Evolutionary conservation across 2,888 invertebrate genomes (phyloP).

Genomic region (Drosophila emarginata): DNA sequence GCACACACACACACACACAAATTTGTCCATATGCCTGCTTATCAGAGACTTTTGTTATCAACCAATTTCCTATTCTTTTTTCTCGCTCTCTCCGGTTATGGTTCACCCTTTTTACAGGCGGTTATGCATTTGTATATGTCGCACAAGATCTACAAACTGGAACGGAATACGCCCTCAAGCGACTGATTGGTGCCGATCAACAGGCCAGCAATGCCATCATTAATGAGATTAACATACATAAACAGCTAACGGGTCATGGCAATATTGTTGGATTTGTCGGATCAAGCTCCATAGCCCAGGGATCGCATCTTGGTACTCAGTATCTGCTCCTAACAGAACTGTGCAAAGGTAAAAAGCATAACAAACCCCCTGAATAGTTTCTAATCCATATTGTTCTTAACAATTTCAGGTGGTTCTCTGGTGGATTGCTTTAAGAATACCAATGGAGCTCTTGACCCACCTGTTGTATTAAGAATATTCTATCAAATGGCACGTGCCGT

Average conservation of each 20-base stretch:
- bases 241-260: constrained; percentile 94
- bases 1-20: too few species aligned
- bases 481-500: constrained; percentile 96
- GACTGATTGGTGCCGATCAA: constrained; percentile 91
- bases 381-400: neutral
- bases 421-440: constrained; percentile 78
- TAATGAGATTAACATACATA: constrained; percentile 92
- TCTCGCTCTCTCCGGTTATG: constrained; percentile 18
- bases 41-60: constrained; percentile 44
- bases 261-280: constrained; percentile 95
- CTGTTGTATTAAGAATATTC: constrained; percentile 91
- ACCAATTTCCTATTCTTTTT: constrained; percentile 16
- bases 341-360: constrained; percentile 87
- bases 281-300: constrained; percentile 53
- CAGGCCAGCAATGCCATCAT: constrained; percentile 90
- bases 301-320: constrained; percentile 90
- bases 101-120: constrained; percentile 86
- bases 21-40: constrained; percentile 11
- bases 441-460: constrained; percentile 73
- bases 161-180: constrained; percentile 96
- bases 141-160: constrained; percentile 94
- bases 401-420: constrained; percentile 79
- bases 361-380: neutral
- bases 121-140: constrained; percentile 97
- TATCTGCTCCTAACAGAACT: constrained; percentile 96